Conservation (phyloP, 1,140 invertebrate genomes). For the Phymastichus coffea region DNA sequence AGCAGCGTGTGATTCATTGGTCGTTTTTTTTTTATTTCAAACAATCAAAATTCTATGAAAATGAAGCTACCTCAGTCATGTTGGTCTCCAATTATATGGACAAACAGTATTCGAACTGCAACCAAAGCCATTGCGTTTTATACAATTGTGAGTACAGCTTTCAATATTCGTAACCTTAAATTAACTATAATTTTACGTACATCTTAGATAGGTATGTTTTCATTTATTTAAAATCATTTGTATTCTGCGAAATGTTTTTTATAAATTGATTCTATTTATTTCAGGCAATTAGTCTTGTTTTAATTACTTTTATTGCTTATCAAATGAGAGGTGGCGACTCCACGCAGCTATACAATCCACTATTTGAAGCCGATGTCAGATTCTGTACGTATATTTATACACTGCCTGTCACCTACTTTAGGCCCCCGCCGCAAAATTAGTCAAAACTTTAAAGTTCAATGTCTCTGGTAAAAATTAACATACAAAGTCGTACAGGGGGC, state of each 20-base stretch:
- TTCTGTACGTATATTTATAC: conserved; percentile 69
- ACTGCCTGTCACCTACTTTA: too few relatives aligned
- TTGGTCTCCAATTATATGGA: conserved; percentile 86
- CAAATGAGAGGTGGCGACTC: conserved; percentile 82
- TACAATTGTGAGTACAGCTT: conserved; percentile 60
- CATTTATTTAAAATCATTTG: conserved; percentile 3
- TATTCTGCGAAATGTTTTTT: conserved; percentile 7
- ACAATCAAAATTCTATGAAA: conserved; percentile 32
- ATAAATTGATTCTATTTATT: conserved; percentile 36
- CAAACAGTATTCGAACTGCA: conserved; percentile 73
- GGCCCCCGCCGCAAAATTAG: too few relatives aligned
- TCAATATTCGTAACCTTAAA: too few relatives aligned
- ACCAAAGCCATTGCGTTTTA: conserved; percentile 77
- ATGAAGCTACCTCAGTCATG: conserved; percentile 77
- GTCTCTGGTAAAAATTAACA: too few relatives aligned
- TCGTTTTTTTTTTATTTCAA: too few relatives aligned
- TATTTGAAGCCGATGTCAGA: conserved; percentile 83
- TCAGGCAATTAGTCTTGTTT: conserved; percentile 67
- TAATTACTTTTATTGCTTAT: conserved; percentile 74
- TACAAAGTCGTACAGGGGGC: too few relatives aligned
- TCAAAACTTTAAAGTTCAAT: too few relatives aligned
- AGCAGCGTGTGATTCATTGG: neutral
- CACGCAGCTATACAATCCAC: conserved; percentile 80
- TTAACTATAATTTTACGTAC: too few relatives aligned
- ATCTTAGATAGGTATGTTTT: too few relatives aligned